Percentiles rank a stretch among this genome's conserved stretches.
These are phyloP conservation scores for Zingel zingel DNA, from an alignment of 2,113 vertebrate species.

Conservation along the genomic window DNA sequence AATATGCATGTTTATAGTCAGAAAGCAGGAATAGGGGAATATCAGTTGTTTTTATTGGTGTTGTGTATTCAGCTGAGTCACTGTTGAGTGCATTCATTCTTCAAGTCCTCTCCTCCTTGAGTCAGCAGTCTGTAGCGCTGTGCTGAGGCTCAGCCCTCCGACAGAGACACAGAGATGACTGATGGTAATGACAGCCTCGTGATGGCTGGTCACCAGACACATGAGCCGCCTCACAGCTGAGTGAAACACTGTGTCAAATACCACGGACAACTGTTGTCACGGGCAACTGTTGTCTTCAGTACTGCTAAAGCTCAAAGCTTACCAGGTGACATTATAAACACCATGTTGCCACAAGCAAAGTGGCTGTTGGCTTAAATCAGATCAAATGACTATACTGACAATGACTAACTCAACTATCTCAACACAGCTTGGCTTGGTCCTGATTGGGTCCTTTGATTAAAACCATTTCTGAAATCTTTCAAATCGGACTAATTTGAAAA, in stretches of 20 bases:
- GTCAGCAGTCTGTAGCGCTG: neutral
- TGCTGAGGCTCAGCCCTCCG: neutral
- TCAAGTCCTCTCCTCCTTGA: conserved; percentile 12
- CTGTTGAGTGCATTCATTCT: neutral
- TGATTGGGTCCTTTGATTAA: too few relatives aligned
- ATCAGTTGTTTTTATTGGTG: neutral
- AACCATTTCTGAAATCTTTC: too few relatives aligned
- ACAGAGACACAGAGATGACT: conserved; percentile 6
- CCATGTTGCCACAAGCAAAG: neutral
- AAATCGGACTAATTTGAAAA: neutral
- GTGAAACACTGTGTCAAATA: conserved; percentile 32
- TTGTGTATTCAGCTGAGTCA: conserved; percentile 42
- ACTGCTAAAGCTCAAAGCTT: neutral
- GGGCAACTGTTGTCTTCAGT: conserved; percentile 2
- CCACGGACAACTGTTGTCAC: conserved; percentile 2
- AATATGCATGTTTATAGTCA: neutral
- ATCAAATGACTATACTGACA: too few relatives aligned
- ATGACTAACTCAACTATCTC: too few relatives aligned
- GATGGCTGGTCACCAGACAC: conserved; percentile 29
- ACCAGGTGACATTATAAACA: conserved; percentile 5
- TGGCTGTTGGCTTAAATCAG: neutral
- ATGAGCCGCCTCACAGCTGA: conserved; percentile 11
- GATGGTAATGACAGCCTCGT: conserved; percentile 34
- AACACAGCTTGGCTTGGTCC: too few relatives aligned
- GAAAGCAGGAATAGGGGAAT: neutral